Evolutionary conservation across 2,797 vertebrate species (phyloP).

Genomic region (Propithecus perrieri): DNA sequence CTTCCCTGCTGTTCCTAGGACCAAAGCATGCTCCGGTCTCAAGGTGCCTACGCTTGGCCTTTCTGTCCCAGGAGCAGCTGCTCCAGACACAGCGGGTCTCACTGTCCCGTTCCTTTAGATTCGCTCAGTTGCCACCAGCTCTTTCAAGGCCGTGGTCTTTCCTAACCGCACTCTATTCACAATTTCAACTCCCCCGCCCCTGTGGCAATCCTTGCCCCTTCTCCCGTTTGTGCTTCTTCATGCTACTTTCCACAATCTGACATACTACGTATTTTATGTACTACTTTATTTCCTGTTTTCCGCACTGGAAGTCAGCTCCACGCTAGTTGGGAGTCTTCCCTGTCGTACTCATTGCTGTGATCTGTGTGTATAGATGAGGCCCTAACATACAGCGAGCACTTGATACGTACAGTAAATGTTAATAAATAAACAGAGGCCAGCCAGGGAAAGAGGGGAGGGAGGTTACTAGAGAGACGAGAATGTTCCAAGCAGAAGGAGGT

Average conservation of each 20-base stretch:
- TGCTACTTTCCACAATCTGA: neutral
- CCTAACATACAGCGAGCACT: neutral
- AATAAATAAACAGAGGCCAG: neutral
- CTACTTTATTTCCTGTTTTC: neutral
- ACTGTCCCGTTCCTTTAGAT: neutral
- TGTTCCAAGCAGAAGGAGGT: neutral
- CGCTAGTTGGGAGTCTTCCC: neutral
- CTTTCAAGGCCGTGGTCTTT: neutral
- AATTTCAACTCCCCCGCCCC: neutral
- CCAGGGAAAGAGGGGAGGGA: neutral
- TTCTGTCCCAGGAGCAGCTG: neutral
- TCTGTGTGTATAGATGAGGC: neutral
- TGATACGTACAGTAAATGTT: neutral
- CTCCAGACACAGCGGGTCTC: rapidly evolving
- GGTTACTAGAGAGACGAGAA: neutral
- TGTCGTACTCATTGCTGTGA: neutral
- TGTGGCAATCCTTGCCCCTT: neutral
- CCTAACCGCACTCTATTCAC: neutral
- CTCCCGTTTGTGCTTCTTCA: neutral
- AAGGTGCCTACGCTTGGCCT: neutral
- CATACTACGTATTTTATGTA: neutral
- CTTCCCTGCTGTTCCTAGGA: neutral
- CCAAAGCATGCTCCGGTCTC: neutral
- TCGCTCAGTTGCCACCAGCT: neutral
- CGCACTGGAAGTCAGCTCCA: neutral